Conservation (phyloP, 2,797 vertebrate species). For the Erithacus rubecula region DNA sequence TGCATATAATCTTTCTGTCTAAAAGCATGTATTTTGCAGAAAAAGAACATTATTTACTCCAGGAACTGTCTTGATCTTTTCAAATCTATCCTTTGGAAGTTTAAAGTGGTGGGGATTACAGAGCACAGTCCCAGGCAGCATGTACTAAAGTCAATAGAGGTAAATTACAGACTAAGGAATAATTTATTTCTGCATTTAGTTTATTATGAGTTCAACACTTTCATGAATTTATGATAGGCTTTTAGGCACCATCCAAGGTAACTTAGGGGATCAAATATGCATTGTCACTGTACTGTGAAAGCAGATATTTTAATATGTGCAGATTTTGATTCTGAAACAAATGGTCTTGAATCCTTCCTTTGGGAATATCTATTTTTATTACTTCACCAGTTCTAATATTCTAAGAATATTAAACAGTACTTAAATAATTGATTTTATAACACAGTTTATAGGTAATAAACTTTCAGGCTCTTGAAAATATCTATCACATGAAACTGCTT, state of each 20-base stretch:
- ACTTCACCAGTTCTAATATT: not conserved
- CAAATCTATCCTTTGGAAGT: not conserved
- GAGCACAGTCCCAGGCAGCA: not conserved
- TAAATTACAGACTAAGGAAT: not conserved
- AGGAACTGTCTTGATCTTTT: not conserved
- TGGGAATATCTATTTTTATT: not conserved
- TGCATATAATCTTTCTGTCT: not conserved
- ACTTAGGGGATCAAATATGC: not conserved
- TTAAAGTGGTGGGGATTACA: accelerated
- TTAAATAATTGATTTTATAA: conserved; percentile 3
- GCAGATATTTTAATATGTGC: not conserved
- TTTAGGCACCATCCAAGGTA: not conserved
- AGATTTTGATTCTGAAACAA: not conserved
- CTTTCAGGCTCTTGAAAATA: not conserved
- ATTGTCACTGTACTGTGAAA: not conserved
- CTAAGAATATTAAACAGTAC: not conserved
- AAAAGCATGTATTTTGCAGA: not conserved
- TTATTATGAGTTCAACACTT: not conserved
- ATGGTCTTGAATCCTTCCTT: not conserved
- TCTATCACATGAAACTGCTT: not conserved
- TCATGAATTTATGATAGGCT: not conserved
- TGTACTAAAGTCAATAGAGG: not conserved
- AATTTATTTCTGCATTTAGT: not conserved
- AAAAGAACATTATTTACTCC: not conserved
- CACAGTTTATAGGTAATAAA: not conserved